Conservation (phyloP, 2,113 vertebrate species). For the Alouatta palliata region DNA sequence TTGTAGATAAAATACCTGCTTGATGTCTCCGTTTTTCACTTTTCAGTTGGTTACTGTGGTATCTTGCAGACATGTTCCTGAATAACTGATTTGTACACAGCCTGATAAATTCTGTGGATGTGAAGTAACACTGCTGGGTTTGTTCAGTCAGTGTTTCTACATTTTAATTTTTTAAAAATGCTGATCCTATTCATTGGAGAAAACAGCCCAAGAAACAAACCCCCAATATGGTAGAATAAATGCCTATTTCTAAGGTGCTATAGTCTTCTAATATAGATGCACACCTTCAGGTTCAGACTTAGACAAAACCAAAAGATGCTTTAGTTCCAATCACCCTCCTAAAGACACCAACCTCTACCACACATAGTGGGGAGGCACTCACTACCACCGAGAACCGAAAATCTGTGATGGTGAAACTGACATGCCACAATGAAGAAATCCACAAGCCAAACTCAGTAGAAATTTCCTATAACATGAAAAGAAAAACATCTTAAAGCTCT, state of each 20-base stretch:
- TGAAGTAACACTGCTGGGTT: neutral
- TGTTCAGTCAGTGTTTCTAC: neutral
- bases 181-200: neutral
- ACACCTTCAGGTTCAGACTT: neutral
- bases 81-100: neutral
- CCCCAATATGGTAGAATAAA: neutral
- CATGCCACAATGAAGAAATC: neutral
- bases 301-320: neutral
- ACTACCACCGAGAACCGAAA: neutral
- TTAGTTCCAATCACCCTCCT: neutral
- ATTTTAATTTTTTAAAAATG: constrained; percentile 24
- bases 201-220: neutral
- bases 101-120: neutral
- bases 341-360: neutral
- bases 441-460: neutral
- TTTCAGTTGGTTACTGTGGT: neutral
- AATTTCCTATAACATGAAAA: neutral
- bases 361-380: neutral
- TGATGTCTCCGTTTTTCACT: neutral
- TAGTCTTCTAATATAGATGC: neutral
- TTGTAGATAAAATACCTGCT: neutral
- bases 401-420: neutral
- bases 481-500: neutral
- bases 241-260: neutral
- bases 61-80: neutral